Conservation (phyloP, 2,113 vertebrate species). For the Clarias macrocephalus region DNA sequence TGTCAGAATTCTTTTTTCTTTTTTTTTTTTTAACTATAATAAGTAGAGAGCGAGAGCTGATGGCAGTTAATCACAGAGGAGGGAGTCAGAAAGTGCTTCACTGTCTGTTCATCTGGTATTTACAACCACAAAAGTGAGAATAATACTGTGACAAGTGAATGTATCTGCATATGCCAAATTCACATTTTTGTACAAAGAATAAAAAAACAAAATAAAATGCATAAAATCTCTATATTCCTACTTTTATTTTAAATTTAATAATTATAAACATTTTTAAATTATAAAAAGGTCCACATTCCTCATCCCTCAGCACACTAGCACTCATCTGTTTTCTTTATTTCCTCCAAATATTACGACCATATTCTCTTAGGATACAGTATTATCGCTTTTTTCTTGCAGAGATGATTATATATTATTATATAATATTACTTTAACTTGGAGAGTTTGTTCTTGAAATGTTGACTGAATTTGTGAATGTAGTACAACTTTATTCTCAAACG, state of each 20-base stretch:
- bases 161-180: conserved; percentile 83
- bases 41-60: conserved; percentile 33
- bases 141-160: conserved; percentile 85
- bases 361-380: neutral
- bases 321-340: neutral
- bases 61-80: neutral
- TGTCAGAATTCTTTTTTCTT: conserved; percentile 69
- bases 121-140: conserved; percentile 56
- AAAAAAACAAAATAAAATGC: conserved; percentile 42
- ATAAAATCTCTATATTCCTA: conserved; percentile 15
- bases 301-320: neutral
- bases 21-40: conserved; percentile 66
- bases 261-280: neutral
- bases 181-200: conserved; percentile 67
- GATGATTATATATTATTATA: no score
- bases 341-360: neutral
- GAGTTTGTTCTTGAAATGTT: neutral
- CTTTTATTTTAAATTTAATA: neutral
- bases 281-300: neutral
- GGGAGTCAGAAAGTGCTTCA: conserved; percentile 23
- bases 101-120: conserved; percentile 58
- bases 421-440: no score
- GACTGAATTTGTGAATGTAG: no score
- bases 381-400: neutral
- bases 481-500: neutral